Percentiles rank a stretch among this genome's conserved stretches.
phyloP scores from a whole-genome alignment of 2,113 vertebrate genomes.

The Peromyscus leucopus region DNA sequence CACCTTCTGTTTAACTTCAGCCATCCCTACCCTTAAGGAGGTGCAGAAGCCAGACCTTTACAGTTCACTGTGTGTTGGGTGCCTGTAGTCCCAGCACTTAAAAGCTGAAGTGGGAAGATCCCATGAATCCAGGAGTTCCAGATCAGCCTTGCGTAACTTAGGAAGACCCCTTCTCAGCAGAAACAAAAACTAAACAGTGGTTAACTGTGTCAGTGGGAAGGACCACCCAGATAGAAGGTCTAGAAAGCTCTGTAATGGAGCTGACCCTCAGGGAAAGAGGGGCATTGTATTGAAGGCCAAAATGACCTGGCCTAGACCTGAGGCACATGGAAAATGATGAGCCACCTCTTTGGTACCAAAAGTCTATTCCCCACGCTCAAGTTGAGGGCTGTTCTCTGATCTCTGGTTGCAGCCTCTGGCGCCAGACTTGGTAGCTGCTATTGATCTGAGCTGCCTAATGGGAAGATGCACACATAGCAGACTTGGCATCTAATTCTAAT shows the following conservation, averaged over 20 bases:
- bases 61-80: constrained; percentile 81
- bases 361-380: not conserved
- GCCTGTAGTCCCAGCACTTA: not conserved
- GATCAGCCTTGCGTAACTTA: not conserved
- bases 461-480: not conserved
- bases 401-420: constrained; percentile 31
- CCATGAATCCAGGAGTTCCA: not conserved
- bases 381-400: constrained; percentile 60
- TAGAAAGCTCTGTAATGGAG: constrained; percentile 80
- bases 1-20: not conserved
- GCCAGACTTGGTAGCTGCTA: constrained; percentile 3
- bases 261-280: constrained; percentile 15
- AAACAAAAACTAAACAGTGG: constrained; percentile 79
- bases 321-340: not conserved
- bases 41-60: constrained; percentile 39
- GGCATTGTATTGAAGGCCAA: constrained; percentile 80
- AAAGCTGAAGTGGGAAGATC: not conserved
- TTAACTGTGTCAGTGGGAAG: constrained; percentile 88
- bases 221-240: constrained; percentile 89
- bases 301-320: constrained; percentile 38
- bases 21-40: not conserved
- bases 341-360: not conserved
- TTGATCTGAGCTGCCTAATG: not conserved
- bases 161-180: not conserved
- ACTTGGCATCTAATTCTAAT: not conserved